These are phyloP conservation scores for Tridacna crocea DNA, from an alignment of 2,888 invertebrate genomes.

Conservation along the genomic window DNA sequence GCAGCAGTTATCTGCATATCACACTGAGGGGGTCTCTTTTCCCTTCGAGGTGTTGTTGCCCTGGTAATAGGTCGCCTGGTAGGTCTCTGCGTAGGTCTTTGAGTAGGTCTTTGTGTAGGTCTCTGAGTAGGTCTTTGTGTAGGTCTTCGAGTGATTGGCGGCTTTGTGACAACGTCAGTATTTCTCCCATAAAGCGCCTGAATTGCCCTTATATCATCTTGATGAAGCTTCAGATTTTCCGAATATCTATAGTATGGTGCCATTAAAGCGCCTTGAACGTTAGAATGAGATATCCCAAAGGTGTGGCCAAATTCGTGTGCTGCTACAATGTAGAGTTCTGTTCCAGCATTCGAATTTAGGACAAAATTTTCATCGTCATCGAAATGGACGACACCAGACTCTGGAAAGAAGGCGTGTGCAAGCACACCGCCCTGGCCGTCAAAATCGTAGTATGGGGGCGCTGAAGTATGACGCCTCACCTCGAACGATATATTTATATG, in stretches of 20 bases:
- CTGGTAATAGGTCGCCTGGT: too few species aligned
- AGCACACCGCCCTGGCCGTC: slow-evolving; percentile 50
- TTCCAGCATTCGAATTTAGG: slow-evolving; percentile 27
- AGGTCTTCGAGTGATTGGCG: slow-evolving; percentile 6
- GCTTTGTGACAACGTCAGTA: slow-evolving; percentile 33
- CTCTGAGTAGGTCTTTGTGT: background rate
- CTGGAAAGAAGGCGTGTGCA: slow-evolving; percentile 60
- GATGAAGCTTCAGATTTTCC: slow-evolving; percentile 38
- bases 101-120: too few species aligned
- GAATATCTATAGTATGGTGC: slow-evolving; percentile 57
- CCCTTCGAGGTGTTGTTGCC: too few species aligned
- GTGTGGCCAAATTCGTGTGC: slow-evolving; percentile 64
- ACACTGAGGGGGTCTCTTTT: slow-evolving; percentile 25
- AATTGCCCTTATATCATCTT: slow-evolving; percentile 53
- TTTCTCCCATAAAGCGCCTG: slow-evolving; percentile 45
- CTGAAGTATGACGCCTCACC: slow-evolving; percentile 25
- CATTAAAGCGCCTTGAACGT: slow-evolving; percentile 51
- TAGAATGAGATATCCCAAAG: slow-evolving; percentile 57
- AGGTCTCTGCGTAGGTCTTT: too few species aligned
- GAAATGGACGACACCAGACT: slow-evolving; percentile 52
- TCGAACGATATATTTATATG: slow-evolving; percentile 37
- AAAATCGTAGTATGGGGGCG: slow-evolving; percentile 45
- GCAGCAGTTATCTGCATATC: slow-evolving; percentile 41
- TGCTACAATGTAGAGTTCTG: slow-evolving; percentile 59
- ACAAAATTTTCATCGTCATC: slow-evolving; percentile 60